These are phyloP conservation scores for Tromatobia lineatoria DNA, from an alignment of 2,888 invertebrate genomes.

Conservation along the genomic window DNA sequence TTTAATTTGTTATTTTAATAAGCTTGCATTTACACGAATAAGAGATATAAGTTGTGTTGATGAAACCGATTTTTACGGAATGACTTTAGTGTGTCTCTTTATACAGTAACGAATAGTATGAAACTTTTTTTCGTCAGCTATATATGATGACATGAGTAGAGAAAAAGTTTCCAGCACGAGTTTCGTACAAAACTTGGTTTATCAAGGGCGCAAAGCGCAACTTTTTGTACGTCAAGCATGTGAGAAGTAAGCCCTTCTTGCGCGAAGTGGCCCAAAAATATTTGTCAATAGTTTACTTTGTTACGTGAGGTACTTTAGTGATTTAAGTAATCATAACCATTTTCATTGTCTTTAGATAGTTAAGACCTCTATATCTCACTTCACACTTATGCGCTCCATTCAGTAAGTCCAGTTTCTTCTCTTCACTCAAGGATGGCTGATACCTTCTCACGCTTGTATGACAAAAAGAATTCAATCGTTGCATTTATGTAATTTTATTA, in stretches of 20 bases:
- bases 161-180: too few relatives aligned
- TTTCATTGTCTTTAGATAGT: neutral
- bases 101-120: slow-evolving; percentile 36
- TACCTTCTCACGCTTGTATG: neutral
- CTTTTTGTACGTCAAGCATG: too few relatives aligned
- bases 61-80: slow-evolving; percentile 7
- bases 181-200: too few relatives aligned
- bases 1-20: neutral
- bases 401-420: slow-evolving; percentile 1
- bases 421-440: neutral
- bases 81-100: slow-evolving; percentile 35
- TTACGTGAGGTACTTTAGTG: too few relatives aligned
- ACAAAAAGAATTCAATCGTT: neutral
- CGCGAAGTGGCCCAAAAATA: too few relatives aligned
- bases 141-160: too few relatives aligned
- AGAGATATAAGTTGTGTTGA: too few relatives aligned
- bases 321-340: too few relatives aligned
- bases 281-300: too few relatives aligned
- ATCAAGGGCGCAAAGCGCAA: too few relatives aligned
- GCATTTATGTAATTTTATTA: neutral
- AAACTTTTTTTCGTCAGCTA: slow-evolving; percentile 3
- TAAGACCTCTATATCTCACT: slow-evolving; percentile 25
- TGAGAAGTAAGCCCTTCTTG: too few relatives aligned
- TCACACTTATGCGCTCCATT: slow-evolving; percentile 23
- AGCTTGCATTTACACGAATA: neutral